These are phyloP conservation scores for Phalacrocorax carbo DNA, from an alignment of 2,113 vertebrate species.

Conservation along the genomic window DNA sequence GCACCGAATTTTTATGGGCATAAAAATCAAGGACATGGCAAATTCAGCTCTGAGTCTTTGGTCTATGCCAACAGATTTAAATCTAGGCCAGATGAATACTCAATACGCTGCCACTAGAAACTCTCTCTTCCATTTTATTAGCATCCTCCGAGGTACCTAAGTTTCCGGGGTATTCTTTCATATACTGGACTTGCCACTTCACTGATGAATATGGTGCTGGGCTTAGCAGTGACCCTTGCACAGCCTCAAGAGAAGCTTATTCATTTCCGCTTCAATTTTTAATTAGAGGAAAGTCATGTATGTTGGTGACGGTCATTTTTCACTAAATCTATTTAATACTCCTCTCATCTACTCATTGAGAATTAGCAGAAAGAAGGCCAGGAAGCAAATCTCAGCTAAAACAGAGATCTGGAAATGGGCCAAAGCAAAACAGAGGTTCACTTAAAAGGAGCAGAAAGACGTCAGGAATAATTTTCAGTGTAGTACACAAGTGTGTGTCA, in stretches of 20 bases:
- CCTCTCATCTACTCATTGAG: not conserved
- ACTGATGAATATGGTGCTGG: not conserved
- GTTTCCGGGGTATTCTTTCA: not conserved
- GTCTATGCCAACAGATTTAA: not conserved
- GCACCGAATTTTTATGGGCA: not conserved
- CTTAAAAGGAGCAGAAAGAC: not conserved
- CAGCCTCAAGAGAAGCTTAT: not conserved
- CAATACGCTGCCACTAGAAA: not conserved
- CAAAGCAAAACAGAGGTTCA: not conserved
- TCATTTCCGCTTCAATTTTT: slow-evolving; percentile 46
- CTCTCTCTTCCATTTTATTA: not conserved
- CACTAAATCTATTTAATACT: slow-evolving; percentile 18
- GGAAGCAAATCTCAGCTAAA: not conserved
- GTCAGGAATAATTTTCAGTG: not conserved
- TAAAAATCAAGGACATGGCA: not conserved
- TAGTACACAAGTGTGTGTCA: accelerated
- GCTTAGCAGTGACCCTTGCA: not conserved
- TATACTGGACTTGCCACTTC: not conserved
- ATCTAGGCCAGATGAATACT: not conserved
- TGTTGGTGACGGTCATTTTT: not conserved
- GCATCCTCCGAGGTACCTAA: not conserved
- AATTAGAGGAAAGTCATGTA: slow-evolving; percentile 41
- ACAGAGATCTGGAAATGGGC: not conserved
- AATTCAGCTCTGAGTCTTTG: not conserved
- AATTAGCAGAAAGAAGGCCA: not conserved